These are phyloP conservation scores for Neoarius graeffei DNA, from an alignment of 2,113 vertebrate species.

Conservation along the genomic window DNA sequence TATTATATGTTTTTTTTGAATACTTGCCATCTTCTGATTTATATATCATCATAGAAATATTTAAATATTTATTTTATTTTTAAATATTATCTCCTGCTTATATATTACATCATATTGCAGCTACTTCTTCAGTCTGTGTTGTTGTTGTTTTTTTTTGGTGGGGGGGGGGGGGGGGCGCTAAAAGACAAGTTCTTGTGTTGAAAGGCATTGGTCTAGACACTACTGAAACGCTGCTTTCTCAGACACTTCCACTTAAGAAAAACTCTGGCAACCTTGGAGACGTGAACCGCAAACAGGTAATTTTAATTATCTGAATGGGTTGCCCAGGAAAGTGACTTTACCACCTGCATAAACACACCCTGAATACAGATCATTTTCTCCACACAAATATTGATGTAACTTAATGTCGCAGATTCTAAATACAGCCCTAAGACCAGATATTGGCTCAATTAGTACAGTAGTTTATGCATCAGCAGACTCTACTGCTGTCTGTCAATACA, in stretches of 20 bases:
- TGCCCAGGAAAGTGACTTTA: not conserved
- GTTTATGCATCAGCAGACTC: not conserved
- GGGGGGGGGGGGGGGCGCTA: not conserved
- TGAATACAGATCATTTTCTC: not conserved
- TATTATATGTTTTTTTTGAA: not conserved
- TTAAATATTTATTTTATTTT: not conserved
- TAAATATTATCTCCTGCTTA: not conserved
- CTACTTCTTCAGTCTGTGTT: not conserved
- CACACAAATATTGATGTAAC: not conserved
- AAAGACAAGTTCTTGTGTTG: not conserved
- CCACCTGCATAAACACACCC: not conserved
- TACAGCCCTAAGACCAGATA: not conserved
- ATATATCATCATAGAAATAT: not conserved
- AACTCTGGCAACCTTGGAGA: not conserved
- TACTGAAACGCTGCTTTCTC: too few species aligned
- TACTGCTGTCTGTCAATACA: not conserved
- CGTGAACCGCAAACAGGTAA: not conserved
- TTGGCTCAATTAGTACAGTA: not conserved
- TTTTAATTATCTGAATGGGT: slow-evolving; percentile 5
- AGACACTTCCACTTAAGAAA: not conserved
- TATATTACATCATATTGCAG: not conserved
- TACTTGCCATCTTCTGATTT: not conserved
- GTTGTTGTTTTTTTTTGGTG: not conserved
- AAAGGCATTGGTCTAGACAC: not conserved
- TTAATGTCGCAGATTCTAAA: not conserved